These are phyloP conservation scores for Hybos culiciformis DNA, from an alignment of 2,888 invertebrate genomes.

Conservation along the genomic window DNA sequence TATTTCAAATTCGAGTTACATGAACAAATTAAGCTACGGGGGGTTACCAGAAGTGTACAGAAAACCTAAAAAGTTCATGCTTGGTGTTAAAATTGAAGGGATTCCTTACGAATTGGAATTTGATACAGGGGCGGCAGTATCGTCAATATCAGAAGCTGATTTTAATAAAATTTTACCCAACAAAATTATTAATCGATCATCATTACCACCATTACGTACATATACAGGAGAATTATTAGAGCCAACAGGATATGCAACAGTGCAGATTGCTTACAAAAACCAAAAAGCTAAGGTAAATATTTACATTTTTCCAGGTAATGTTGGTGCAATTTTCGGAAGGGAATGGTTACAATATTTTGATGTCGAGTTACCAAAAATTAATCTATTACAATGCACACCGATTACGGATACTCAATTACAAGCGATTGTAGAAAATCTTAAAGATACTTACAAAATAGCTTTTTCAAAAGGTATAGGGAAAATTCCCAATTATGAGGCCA, in stretches of 20 bases:
- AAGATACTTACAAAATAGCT: constrained; percentile 1
- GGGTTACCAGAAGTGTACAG: too few relatives aligned
- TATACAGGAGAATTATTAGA: constrained; percentile 6
- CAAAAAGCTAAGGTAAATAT: constrained; percentile 5
- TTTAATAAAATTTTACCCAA: constrained; percentile 3
- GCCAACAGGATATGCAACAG: constrained; percentile 5
- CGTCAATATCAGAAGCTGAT: neutral
- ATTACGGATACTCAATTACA: neutral
- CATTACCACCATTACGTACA: constrained; percentile 3
- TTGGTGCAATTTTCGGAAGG: constrained; percentile 7
- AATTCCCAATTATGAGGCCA: constrained; percentile 6
- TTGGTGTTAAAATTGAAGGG: too few relatives aligned
- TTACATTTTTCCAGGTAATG: too few relatives aligned
- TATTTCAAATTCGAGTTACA: too few relatives aligned
- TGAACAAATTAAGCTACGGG: too few relatives aligned
- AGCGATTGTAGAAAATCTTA: neutral
- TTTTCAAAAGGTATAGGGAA: constrained; percentile 4
- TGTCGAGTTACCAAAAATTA: neutral
- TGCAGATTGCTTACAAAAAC: constrained; percentile 2
- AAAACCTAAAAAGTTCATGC: too few relatives aligned
- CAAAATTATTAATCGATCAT: too few relatives aligned
- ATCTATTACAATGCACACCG: neutral
- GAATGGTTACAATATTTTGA: constrained; percentile 4
- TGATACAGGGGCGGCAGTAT: neutral
- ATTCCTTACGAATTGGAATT: neutral